Base-by-base conservation (phyloP, 2,888 invertebrate species). In the Dendrolimus pini region DNA sequence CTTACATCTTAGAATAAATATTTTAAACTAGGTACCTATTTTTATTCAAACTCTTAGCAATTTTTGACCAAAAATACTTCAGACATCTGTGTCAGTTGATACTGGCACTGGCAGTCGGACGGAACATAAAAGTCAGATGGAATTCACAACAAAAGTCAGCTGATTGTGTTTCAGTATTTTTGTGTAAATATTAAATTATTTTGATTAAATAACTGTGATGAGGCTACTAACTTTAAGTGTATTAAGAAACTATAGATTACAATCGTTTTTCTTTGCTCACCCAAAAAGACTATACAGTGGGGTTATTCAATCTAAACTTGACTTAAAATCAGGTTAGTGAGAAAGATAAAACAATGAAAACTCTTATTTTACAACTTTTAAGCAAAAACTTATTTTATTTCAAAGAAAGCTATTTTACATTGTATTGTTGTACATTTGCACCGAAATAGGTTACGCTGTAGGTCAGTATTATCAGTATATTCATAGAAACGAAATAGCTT, bases 151-250 rank as follows among this genome's bases (percentile, higher is more conserved):
- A 47, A 10, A 47, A 47, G 12, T 47, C 47, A 47, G 47, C 47
- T 47, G 47, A 47, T 8, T 58, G n/a, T 18, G 52, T 41, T 13
- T n/a, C 56, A 41, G 57, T 53, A 12, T 52, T 6, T 7, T 12
- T 9, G 7, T 55, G 30, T 30, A 6, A 59, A 18, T 18, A 53
- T 41, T 13, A 13, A 59, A 41, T 57, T 53, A 12, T 30, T 6
- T 7, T 12, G 6, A 9, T 55, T 56, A 6, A 10, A 10, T 55
- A 70, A 59, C 12, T 12, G 47, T 47, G 61, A 86, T 88, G 87
- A 78, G 81, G 56, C 61, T 80, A 8, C 60, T 81, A 60, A 77
- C 80, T 1, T 82, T 84, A 63, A 82, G 78, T 69, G 69, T 82
- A 56, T 61, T 85, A 1, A 79, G 70, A 62, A 77, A 70, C 41